Percentiles rank a stretch among this genome's conserved stretches.
Conservation (phyloP, 2,797 vertebrate species). For the Chromis chromis region DNA sequence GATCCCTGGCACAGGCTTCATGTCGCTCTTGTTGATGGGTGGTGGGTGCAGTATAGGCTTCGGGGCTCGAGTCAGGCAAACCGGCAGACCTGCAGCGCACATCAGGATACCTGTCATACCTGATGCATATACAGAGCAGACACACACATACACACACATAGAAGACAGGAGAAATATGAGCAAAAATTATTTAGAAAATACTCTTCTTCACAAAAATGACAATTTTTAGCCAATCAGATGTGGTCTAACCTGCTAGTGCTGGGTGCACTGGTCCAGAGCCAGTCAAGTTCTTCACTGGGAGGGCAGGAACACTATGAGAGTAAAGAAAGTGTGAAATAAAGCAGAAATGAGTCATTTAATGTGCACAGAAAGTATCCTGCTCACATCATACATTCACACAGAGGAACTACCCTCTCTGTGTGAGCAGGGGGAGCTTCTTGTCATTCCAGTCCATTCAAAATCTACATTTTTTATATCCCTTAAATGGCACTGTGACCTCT, state of each 20-base stretch:
- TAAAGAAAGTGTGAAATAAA: slow-evolving; percentile 14
- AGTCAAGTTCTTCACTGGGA: slow-evolving; percentile 96
- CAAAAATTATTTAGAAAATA: neutral
- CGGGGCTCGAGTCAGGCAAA: slow-evolving; percentile 95
- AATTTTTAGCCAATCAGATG: neutral
- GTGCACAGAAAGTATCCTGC: neutral
- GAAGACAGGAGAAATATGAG: slow-evolving; percentile 19
- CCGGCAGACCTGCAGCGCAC: slow-evolving; percentile 94
- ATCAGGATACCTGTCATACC: slow-evolving; percentile 98
- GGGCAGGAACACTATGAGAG: slow-evolving; percentile 90
- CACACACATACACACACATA: slow-evolving; percentile 50
- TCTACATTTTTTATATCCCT: neutral
- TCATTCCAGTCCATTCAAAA: neutral
- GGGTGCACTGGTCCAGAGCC: slow-evolving; percentile 94
- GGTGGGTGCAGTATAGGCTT: slow-evolving; percentile 96
- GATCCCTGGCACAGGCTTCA: slow-evolving; percentile 94
- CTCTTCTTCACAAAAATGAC: neutral
- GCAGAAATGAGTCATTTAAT: neutral
- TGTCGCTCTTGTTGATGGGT: slow-evolving; percentile 94
- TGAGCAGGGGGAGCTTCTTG: neutral
- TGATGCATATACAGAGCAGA: slow-evolving; percentile 69
- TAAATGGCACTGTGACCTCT: slow-evolving; percentile 19
- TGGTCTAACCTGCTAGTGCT: slow-evolving; percentile 91
- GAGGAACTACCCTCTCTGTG: neutral
- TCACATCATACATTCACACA: neutral